These are phyloP conservation scores for Protosalanx chinensis DNA, from an alignment of 2,797 vertebrate species.

Conservation along the genomic window DNA sequence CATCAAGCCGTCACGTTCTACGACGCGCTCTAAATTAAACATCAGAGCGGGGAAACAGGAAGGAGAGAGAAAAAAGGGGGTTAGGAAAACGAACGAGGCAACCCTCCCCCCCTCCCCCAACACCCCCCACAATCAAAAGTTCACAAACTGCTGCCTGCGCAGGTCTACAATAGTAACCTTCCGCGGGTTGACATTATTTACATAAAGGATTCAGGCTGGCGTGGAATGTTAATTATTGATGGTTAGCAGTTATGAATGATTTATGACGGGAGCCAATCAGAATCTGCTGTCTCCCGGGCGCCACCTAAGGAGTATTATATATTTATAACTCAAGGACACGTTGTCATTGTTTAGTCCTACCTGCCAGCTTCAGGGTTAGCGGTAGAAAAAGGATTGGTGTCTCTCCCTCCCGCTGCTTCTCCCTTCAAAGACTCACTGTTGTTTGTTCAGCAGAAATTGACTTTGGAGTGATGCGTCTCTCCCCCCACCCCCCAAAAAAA, in stretches of 20 bases:
- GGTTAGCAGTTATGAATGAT: conserved; percentile 77
- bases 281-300: conserved; percentile 68
- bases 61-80: background rate
- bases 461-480: conserved; percentile 52
- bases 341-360: conserved; percentile 75
- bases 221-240: conserved; percentile 82
- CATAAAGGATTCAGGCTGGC: conserved; percentile 76
- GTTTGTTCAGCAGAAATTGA: conserved; percentile 57
- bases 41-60: conserved; percentile 24
- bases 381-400: conserved; percentile 59
- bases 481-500: conserved; percentile 17
- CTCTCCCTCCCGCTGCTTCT: conserved; percentile 50
- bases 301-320: conserved; percentile 77
- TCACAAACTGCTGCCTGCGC: conserved; percentile 72
- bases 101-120: conserved; percentile 22
- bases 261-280: conserved; percentile 81
- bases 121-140: conserved; percentile 69
- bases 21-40: conserved; percentile 42
- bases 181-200: conserved; percentile 77
- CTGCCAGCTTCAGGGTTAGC: conserved; percentile 58
- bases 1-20: conserved; percentile 26
- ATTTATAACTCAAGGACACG: conserved; percentile 83
- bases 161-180: conserved; percentile 76
- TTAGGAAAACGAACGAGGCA: conserved; percentile 41
- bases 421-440: conserved; percentile 66